Percentiles rank a stretch among this genome's conserved stretches.
These are phyloP conservation scores for Hypotaenidia okinawae DNA, from an alignment of 2,797 vertebrate genomes.

Conservation along the genomic window DNA sequence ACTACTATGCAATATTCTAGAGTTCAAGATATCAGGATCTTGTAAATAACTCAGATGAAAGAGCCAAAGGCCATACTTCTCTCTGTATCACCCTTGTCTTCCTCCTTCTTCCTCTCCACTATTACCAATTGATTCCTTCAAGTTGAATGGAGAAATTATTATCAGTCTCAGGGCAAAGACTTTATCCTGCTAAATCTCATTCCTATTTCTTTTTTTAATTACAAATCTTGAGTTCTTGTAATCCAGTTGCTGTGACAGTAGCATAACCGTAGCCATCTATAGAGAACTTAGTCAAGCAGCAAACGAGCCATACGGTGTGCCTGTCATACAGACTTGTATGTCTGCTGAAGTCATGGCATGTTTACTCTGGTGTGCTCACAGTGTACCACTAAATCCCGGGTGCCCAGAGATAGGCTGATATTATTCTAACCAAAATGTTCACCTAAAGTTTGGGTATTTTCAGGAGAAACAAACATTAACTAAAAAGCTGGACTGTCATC, in stretches of 20 bases:
- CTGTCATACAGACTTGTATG: background rate
- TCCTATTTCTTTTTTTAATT: background rate
- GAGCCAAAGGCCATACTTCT: background rate
- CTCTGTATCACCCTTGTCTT: background rate
- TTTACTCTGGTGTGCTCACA: background rate
- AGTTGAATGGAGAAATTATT: background rate
- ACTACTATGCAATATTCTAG: background rate
- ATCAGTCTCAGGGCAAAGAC: background rate
- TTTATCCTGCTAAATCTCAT: background rate
- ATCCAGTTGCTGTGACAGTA: background rate
- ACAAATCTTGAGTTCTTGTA: background rate
- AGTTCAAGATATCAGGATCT: background rate
- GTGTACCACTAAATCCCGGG: background rate
- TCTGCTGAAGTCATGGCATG: background rate
- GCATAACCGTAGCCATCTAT: fast-evolving
- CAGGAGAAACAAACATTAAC: background rate
- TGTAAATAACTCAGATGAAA: background rate
- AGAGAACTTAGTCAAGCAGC: background rate
- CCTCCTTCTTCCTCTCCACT: background rate
- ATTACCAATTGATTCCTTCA: background rate
- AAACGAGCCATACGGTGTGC: background rate
- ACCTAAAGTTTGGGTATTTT: background rate
- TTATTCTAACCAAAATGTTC: background rate
- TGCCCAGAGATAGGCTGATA: background rate
- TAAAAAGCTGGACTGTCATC: background rate